phyloP scores from a whole-genome alignment of 1,140 invertebrate genomes.

The Lepidurus couesii region DNA sequence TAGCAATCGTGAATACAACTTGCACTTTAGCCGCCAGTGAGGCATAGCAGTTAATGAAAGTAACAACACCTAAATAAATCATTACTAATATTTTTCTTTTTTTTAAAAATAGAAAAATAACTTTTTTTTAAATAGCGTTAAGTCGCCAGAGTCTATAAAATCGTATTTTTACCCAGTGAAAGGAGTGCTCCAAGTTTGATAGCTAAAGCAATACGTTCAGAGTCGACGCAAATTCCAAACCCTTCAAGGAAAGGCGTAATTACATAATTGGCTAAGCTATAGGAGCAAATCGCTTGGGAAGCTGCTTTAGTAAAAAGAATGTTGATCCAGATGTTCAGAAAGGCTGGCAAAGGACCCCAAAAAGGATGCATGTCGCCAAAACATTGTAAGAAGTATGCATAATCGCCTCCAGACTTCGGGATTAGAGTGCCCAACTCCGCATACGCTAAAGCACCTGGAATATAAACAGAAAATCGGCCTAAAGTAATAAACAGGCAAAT shows the following conservation, averaged over 20 bases:
- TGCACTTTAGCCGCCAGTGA: constrained; percentile 47
- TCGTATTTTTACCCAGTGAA: constrained; percentile 19
- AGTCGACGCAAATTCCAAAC: constrained; percentile 23
- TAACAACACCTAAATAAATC: constrained; percentile 43
- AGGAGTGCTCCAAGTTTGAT: constrained; percentile 10
- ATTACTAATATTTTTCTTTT: constrained; percentile 38
- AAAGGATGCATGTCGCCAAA: constrained; percentile 38
- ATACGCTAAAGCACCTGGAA: constrained; percentile 47
- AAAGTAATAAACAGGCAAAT: not conserved
- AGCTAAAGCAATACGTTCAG: not conserved
- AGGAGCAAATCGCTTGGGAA: constrained; percentile 36
- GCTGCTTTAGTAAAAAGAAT: constrained; percentile 44
- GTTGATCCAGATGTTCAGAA: constrained; percentile 43
- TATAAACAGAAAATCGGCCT: not conserved
- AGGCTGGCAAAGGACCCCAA: constrained; percentile 40
- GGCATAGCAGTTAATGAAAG: constrained; percentile 46
- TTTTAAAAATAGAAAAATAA: too few relatives aligned
- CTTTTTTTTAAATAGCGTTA: too few relatives aligned
- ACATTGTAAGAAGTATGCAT: constrained; percentile 41
- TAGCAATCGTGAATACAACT: constrained; percentile 47
- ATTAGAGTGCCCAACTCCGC: constrained; percentile 51
- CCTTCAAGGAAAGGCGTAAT: constrained; percentile 79
- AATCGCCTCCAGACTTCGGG: constrained; percentile 46
- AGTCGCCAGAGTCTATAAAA: too few relatives aligned
- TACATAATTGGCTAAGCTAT: constrained; percentile 61